A percentile compares a stretch with the other conserved stretches of the same genome.
Evolutionary conservation across 1,140 invertebrate species (phyloP).

Genomic region (Diploscapter pachys): DNA sequence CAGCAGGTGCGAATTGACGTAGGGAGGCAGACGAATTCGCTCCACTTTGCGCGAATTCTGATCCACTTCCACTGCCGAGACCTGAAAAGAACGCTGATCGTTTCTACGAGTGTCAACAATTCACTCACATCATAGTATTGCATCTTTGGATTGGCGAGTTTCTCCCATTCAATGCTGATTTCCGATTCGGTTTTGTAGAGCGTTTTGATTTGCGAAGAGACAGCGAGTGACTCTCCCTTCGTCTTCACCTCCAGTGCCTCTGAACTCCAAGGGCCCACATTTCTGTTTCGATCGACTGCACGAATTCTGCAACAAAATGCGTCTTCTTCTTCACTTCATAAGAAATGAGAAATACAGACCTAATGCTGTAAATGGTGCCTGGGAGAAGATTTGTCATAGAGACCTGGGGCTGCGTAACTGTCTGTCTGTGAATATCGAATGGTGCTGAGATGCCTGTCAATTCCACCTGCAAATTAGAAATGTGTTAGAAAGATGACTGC

Average conservation of each 20-base stretch:
- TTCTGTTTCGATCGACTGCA: conserved; percentile 48
- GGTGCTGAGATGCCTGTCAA: conserved; percentile 43
- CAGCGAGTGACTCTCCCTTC: conserved; percentile 50
- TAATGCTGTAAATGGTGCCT: conserved; percentile 52
- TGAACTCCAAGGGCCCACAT: conserved; percentile 54
- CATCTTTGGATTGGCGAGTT: conserved; percentile 47
- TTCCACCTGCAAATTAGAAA: conserved; percentile 41
- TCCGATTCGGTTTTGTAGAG: conserved; percentile 50
- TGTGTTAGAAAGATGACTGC: not conserved
- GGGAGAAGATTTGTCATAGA: conserved; percentile 56
- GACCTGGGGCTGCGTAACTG: conserved; percentile 55
- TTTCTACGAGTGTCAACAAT: not conserved
- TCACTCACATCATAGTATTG: conserved; percentile 54
- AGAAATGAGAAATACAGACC: conserved; percentile 3
- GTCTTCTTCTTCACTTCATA: not conserved
- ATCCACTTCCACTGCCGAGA: conserved; percentile 38
- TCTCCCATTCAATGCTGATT: conserved; percentile 50
- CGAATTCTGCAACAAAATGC: conserved; percentile 33
- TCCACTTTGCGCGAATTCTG: conserved; percentile 43
- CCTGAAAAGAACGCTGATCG: conserved; percentile 7
- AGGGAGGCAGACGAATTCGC: conserved; percentile 43
- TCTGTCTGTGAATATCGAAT: conserved; percentile 58
- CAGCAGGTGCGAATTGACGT: conserved; percentile 42
- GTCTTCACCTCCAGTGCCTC: conserved; percentile 49
- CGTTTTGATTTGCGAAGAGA: conserved; percentile 43